Evolutionary conservation across 2,888 invertebrate species (phyloP).

Genomic region (Brenthis hecate): DNA sequence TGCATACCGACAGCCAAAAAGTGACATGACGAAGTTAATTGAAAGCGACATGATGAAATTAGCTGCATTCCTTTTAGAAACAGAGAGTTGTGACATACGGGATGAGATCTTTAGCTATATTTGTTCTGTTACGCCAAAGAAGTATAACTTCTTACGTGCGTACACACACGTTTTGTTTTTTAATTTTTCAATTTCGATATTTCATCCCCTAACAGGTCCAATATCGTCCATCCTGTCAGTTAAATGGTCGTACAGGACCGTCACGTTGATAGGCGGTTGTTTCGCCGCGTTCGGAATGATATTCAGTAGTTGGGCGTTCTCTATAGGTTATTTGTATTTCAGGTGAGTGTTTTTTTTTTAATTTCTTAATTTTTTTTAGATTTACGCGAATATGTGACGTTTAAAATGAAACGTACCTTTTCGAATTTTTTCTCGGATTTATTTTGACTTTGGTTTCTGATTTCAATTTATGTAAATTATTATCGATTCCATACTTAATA

Average conservation of each 20-base stretch:
- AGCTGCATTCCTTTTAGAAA: too few species aligned
- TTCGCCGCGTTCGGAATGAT: constrained; percentile 93
- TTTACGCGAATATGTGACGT: background rate
- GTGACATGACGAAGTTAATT: too few species aligned
- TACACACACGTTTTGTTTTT: background rate
- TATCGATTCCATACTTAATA: too few species aligned
- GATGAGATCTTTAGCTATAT: too few species aligned
- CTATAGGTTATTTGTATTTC: constrained; percentile 89
- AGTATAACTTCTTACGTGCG: too few species aligned
- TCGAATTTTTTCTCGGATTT: too few species aligned
- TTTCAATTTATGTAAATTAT: too few species aligned
- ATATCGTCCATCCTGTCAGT: constrained; percentile 92
- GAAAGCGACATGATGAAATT: too few species aligned
- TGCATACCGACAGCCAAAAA: too few species aligned
- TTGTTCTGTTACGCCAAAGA: too few species aligned
- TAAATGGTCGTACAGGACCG: constrained; percentile 91
- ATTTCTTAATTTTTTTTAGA: background rate
- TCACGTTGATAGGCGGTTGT: constrained; percentile 91
- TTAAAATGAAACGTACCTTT: background rate
- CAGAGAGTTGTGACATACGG: too few species aligned
- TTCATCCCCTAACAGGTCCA: constrained; percentile 84
- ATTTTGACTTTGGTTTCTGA: too few species aligned
- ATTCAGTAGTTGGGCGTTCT: constrained; percentile 89
- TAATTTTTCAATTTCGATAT: background rate
- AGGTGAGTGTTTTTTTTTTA: constrained; percentile 78